A percentile compares a stretch with the other conserved stretches of the same genome.
Evolutionary conservation across 2,888 invertebrate species (phyloP).

Genomic region (Andrena dorsata): DNA sequence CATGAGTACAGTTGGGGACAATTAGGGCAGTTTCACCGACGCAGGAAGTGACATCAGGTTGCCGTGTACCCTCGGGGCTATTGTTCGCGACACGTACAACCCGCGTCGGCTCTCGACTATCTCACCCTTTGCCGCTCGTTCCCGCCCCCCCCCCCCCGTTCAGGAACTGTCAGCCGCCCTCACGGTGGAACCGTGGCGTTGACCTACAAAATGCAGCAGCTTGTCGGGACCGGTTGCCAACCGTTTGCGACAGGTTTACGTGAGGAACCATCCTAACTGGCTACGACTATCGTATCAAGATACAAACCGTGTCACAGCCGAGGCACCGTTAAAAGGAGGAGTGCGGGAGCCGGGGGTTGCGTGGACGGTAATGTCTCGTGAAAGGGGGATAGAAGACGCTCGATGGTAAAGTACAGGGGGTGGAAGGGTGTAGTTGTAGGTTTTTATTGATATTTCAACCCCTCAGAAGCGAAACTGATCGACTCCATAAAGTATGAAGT

Average conservation of each 20-base stretch:
- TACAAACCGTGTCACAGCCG: slow-evolving; percentile 49
- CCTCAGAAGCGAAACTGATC: background rate
- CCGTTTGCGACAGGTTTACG: slow-evolving; percentile 73
- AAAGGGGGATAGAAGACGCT: background rate
- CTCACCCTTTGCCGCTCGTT: slow-evolving; percentile 61
- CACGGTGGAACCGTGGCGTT: slow-evolving; percentile 66
- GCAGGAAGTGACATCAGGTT: slow-evolving; percentile 79
- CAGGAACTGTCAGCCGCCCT: slow-evolving; percentile 71
- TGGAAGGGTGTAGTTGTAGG: background rate
- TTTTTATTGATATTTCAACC: slow-evolving; percentile 8
- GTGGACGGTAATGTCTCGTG: slow-evolving; percentile 23
- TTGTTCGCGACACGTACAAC: slow-evolving; percentile 78
- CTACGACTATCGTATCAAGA: slow-evolving; percentile 68
- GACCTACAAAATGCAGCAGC: slow-evolving; percentile 76
- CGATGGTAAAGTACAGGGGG: background rate
- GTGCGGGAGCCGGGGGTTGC: background rate
- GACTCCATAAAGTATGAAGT: too few species aligned
- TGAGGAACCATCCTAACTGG: slow-evolving; percentile 70
- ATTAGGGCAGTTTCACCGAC: slow-evolving; percentile 76
- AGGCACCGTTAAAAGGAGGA: slow-evolving; percentile 42
- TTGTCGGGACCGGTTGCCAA: slow-evolving; percentile 74
- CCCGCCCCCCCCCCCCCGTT: slow-evolving; percentile 31
- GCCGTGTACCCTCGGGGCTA: slow-evolving; percentile 76
- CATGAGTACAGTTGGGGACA: slow-evolving; percentile 74
- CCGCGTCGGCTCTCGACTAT: slow-evolving; percentile 72